Conservation (phyloP, 2,888 invertebrate species). For the Linnaemya tessellans region DNA sequence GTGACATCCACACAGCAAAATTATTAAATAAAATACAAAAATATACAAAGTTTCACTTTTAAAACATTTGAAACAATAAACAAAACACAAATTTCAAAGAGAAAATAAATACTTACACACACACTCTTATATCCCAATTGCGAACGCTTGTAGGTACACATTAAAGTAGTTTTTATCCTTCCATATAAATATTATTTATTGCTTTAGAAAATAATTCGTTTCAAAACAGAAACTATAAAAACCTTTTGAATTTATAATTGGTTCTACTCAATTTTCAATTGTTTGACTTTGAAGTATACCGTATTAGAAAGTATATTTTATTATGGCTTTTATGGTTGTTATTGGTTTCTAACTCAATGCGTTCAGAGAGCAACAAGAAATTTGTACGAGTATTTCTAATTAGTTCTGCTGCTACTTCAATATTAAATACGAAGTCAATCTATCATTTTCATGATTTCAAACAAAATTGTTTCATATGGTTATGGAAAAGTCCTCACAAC, state of each 20-base stretch:
- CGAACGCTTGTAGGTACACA: slow-evolving; percentile 6
- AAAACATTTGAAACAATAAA: slow-evolving; percentile 27
- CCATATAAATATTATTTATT: slow-evolving; percentile 32
- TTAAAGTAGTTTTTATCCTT: slow-evolving; percentile 40
- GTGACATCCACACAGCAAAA: slow-evolving; percentile 45
- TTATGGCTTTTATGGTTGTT: not conserved
- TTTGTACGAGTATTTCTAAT: slow-evolving; percentile 47
- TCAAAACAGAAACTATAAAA: slow-evolving; percentile 26
- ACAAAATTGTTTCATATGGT: not conserved
- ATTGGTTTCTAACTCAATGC: slow-evolving; percentile 15
- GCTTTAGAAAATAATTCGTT: slow-evolving; percentile 24
- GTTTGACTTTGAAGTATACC: slow-evolving; percentile 49
- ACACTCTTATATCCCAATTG: not conserved
- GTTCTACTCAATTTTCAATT: slow-evolving; percentile 48
- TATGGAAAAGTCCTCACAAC: not conserved
- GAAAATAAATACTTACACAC: slow-evolving; percentile 17
- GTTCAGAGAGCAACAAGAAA: slow-evolving; percentile 18
- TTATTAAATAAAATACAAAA: slow-evolving; percentile 10
- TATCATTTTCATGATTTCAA: not conserved
- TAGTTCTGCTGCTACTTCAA: slow-evolving; percentile 53
- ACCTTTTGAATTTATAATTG: slow-evolving; percentile 62
- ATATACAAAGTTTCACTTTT: slow-evolving; percentile 31
- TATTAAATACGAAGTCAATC: not conserved
- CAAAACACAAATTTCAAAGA: slow-evolving; percentile 12
- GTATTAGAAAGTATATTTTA: not conserved